Conservation (phyloP, 2,888 invertebrate species). For the Eupithecia tripunctaria region DNA sequence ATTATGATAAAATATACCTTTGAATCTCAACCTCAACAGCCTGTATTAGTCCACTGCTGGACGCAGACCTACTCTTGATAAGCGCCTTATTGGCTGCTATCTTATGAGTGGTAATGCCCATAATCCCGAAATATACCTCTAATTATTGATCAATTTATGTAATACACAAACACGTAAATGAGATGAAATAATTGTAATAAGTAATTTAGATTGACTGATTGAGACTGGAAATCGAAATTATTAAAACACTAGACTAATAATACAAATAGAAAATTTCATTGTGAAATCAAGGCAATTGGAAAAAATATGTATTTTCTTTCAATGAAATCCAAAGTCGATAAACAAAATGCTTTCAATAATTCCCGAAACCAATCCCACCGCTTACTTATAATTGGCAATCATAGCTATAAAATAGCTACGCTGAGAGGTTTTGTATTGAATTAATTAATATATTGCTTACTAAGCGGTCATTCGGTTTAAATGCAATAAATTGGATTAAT, state of each 20-base stretch:
- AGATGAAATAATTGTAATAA: not conserved
- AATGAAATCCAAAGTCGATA: not conserved
- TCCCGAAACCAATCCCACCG: not conserved
- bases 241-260: not conserved
- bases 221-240: not conserved
- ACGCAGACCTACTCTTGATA: too few relatives aligned
- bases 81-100: too few relatives aligned
- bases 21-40: too few relatives aligned
- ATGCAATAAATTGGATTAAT: not conserved
- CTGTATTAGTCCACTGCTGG: too few relatives aligned
- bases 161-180: too few relatives aligned
- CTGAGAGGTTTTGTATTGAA: not conserved
- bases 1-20: too few relatives aligned
- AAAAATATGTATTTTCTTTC: not conserved
- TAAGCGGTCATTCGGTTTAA: not conserved
- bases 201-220: not conserved
- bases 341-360: conserved; percentile 6
- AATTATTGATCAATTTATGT: too few relatives aligned
- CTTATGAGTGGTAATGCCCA: too few relatives aligned
- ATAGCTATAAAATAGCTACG: not conserved
- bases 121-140: too few relatives aligned
- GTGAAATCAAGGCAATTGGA: not conserved
- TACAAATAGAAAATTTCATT: not conserved
- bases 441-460: conserved; percentile 2
- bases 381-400: conserved; percentile 13